Evolutionary conservation across 2,888 invertebrate species (phyloP).

Genomic region (Apodemia duryi): DNA sequence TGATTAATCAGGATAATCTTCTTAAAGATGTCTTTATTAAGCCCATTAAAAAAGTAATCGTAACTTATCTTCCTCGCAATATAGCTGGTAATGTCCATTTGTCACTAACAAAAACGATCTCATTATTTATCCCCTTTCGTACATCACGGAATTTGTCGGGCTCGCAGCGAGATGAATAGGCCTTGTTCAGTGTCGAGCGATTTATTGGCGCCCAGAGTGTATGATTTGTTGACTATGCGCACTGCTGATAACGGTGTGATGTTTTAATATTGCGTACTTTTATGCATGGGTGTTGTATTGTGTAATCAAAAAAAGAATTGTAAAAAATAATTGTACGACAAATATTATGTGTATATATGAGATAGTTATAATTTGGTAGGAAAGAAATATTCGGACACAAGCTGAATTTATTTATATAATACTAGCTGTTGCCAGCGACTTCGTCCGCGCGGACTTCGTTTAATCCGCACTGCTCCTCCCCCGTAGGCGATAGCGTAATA

Average conservation of each 20-base stretch:
- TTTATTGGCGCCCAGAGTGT: slow-evolving; percentile 49
- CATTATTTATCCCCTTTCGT: slow-evolving; percentile 39
- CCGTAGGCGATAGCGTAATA: too few relatives aligned
- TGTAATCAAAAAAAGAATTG: too few relatives aligned
- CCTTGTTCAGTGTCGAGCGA: slow-evolving; percentile 48
- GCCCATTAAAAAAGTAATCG: background rate
- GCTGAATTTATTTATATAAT: too few relatives aligned
- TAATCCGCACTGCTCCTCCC: too few relatives aligned
- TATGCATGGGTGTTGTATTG: too few relatives aligned
- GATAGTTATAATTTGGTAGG: too few relatives aligned
- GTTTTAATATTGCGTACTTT: too few relatives aligned
- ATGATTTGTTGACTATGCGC: slow-evolving; percentile 41
- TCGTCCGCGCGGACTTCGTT: too few relatives aligned
- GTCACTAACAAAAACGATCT: slow-evolving; percentile 24
- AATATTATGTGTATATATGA: too few relatives aligned
- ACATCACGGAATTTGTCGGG: slow-evolving; percentile 58
- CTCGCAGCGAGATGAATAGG: slow-evolving; percentile 52
- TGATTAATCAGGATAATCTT: background rate
- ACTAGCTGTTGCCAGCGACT: too few relatives aligned
- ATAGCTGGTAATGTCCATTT: slow-evolving; percentile 21
- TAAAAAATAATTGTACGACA: too few relatives aligned
- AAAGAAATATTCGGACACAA: too few relatives aligned
- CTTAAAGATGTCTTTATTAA: background rate
- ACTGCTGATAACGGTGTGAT: background rate
- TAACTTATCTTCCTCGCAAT: background rate